Percentiles rank a stretch among this genome's conserved stretches.
Conservation (phyloP, 2,888 invertebrate genomes). For the Orthonychiurus folsomi region DNA sequence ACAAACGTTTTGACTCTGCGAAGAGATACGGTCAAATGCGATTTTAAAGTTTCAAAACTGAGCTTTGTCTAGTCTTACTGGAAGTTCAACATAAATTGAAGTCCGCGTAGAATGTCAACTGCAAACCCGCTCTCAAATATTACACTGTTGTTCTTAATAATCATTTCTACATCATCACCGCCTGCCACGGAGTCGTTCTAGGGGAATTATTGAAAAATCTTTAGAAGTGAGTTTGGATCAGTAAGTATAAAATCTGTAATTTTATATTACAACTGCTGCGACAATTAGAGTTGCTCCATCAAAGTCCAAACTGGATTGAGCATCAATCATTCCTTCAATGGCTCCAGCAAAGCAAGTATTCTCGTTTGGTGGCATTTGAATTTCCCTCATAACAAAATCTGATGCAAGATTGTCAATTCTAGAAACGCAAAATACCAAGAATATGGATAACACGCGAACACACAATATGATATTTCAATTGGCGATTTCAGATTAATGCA, state of each 20-base stretch:
- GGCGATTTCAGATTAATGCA: too few relatives aligned
- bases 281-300: background rate
- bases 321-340: background rate
- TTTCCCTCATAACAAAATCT: background rate
- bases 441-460: too few relatives aligned
- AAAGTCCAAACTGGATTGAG: background rate
- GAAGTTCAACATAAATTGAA: background rate
- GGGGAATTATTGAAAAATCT: too few relatives aligned
- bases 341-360: background rate
- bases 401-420: background rate
- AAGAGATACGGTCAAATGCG: too few relatives aligned
- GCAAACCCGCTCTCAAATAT: background rate
- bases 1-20: too few relatives aligned
- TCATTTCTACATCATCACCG: too few relatives aligned
- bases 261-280: background rate
- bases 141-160: background rate
- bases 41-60: too few relatives aligned
- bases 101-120: background rate
- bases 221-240: too few relatives aligned
- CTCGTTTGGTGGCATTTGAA: background rate
- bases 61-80: too few relatives aligned
- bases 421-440: background rate
- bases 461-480: too few relatives aligned
- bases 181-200: too few relatives aligned
- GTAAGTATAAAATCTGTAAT: too few relatives aligned